Conservation (phyloP, 2,113 vertebrate species). For the Laticauda colubrina region DNA sequence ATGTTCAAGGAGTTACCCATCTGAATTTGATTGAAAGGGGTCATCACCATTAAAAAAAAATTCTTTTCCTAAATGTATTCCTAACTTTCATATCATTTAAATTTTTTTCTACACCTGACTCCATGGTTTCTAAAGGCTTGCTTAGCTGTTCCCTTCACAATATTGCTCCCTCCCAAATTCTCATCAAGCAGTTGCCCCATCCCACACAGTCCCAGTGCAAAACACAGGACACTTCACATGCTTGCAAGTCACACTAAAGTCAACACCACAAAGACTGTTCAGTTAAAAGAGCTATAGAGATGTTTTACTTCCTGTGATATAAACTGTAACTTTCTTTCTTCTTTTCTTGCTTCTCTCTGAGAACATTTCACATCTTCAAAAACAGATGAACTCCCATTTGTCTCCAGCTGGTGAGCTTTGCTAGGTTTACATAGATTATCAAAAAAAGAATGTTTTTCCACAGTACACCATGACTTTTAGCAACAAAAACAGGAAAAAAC, state of each 20-base stretch:
- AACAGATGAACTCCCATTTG: neutral
- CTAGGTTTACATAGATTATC: neutral
- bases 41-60: neutral
- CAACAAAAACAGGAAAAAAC: neutral
- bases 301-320: neutral
- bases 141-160: neutral
- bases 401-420: neutral
- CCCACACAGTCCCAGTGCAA: neutral
- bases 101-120: neutral
- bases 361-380: neutral
- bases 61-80: neutral
- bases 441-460: neutral
- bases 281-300: neutral
- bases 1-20: neutral
- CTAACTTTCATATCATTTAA: neutral
- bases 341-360: neutral
- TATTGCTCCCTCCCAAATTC: neutral
- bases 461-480: neutral
- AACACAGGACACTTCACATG: neutral
- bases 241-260: neutral
- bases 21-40: neutral
- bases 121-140: neutral
- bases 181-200: neutral
- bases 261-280: neutral
- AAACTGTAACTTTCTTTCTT: neutral